These are phyloP conservation scores for Pempheris klunzingeri DNA, from an alignment of 2,797 vertebrate species.

Conservation along the genomic window DNA sequence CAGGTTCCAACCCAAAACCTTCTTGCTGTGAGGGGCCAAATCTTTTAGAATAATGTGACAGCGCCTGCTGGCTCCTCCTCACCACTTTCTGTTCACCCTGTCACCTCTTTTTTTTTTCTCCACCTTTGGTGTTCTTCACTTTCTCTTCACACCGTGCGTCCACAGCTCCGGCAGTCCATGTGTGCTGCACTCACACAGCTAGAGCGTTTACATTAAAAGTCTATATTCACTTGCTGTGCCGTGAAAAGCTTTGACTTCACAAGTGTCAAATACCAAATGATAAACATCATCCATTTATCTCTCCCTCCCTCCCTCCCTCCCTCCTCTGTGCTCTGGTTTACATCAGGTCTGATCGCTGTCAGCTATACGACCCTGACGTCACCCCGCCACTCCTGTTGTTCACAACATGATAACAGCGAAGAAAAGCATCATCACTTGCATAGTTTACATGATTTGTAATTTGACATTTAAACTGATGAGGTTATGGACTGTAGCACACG, in stretches of 20 bases:
- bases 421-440: background rate
- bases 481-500: too few relatives aligned
- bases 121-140: background rate
- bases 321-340: slow-evolving; percentile 17
- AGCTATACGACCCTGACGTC: background rate
- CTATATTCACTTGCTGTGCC: background rate
- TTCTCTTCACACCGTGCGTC: background rate
- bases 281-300: background rate
- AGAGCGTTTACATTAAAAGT: background rate
- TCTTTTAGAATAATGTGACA: too few relatives aligned
- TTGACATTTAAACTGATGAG: background rate
- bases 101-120: background rate
- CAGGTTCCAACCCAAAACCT: too few relatives aligned
- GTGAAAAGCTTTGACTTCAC: background rate
- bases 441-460: background rate
- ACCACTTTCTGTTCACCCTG: background rate
- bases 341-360: slow-evolving; percentile 30
- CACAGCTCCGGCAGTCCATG: background rate
- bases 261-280: background rate
- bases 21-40: too few relatives aligned
- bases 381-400: background rate
- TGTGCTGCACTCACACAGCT: background rate
- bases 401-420: background rate
- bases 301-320: background rate
- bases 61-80: background rate